Evolutionary conservation across 92 coral and sea anemone species (phyloP).

Genomic region (Epizoanthus stellaris): DNA sequence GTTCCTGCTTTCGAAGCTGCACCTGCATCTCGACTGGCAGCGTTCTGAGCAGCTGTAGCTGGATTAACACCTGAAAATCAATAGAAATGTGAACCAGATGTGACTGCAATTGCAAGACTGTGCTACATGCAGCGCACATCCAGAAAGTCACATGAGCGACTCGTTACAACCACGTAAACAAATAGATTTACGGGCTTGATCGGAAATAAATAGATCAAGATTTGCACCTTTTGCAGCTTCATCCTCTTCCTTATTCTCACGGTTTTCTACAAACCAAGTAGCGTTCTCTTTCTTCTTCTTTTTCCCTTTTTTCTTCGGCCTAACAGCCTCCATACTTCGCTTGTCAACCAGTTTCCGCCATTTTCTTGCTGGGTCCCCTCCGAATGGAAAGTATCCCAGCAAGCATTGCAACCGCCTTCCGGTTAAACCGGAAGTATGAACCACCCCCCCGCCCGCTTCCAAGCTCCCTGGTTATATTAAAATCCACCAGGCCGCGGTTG

Average conservation of each 20-base stretch:
- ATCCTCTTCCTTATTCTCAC: slow-evolving; percentile 25
- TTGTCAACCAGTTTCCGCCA: slow-evolving; percentile 42
- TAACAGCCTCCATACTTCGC: slow-evolving; percentile 87
- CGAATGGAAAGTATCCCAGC: slow-evolving; percentile 29
- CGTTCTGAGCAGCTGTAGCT: neutral
- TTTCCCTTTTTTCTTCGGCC: slow-evolving; percentile 84
- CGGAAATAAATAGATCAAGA: neutral
- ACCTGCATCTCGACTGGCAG: neutral
- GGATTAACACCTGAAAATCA: neutral
- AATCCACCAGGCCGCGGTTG: no score
- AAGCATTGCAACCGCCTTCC: slow-evolving; percentile 25
- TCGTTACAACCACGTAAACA: slow-evolving; percentile 19
- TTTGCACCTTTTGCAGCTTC: slow-evolving; percentile 19
- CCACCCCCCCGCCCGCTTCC: no score
- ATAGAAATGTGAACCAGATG: neutral
- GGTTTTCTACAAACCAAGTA: slow-evolving; percentile 27
- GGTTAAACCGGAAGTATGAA: slow-evolving; percentile 6
- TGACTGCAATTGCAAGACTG: neutral
- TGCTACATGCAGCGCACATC: neutral
- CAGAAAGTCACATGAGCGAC: slow-evolving; percentile 32
- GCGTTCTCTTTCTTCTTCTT: slow-evolving; percentile 71
- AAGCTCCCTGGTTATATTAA: no score
- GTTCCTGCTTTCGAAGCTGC: neutral
- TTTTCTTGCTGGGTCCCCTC: neutral
- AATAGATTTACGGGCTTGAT: neutral